Conservation (phyloP, 2,113 vertebrate genomes). For the Todiramphus chloris region DNA sequence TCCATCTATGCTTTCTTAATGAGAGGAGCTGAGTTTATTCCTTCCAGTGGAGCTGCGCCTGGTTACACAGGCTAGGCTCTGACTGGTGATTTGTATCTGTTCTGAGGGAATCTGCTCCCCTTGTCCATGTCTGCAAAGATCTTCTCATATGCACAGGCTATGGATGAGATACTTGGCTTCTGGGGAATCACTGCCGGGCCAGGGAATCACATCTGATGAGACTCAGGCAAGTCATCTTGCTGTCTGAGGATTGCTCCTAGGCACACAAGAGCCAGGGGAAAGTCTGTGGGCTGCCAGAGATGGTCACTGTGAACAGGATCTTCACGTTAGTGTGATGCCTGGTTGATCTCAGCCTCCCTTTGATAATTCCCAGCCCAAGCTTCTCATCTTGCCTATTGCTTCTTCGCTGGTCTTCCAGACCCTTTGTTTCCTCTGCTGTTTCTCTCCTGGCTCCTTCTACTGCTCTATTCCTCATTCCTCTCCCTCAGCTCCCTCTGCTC, state of each 20-base stretch:
- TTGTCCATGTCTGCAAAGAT: background rate
- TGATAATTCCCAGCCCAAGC: background rate
- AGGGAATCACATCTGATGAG: background rate
- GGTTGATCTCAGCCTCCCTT: background rate
- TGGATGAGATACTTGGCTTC: background rate
- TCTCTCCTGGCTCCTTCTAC: background rate
- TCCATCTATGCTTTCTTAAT: background rate
- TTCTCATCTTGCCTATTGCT: background rate
- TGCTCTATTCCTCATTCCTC: background rate
- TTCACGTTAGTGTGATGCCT: fast-evolving
- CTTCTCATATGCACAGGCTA: background rate
- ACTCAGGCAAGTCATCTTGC: background rate
- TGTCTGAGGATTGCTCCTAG: background rate
- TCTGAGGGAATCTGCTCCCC: background rate
- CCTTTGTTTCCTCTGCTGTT: background rate
- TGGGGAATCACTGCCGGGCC: background rate
- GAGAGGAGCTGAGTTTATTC: background rate
- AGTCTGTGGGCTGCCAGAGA: background rate
- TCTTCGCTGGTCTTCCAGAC: background rate
- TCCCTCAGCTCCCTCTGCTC: background rate
- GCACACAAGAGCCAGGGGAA: background rate
- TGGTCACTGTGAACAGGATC: background rate
- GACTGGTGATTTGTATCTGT: background rate
- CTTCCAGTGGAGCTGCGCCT: background rate
- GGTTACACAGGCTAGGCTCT: background rate